These are phyloP conservation scores for Troilus luridus DNA, from an alignment of 2,888 invertebrate species.

Conservation along the genomic window DNA sequence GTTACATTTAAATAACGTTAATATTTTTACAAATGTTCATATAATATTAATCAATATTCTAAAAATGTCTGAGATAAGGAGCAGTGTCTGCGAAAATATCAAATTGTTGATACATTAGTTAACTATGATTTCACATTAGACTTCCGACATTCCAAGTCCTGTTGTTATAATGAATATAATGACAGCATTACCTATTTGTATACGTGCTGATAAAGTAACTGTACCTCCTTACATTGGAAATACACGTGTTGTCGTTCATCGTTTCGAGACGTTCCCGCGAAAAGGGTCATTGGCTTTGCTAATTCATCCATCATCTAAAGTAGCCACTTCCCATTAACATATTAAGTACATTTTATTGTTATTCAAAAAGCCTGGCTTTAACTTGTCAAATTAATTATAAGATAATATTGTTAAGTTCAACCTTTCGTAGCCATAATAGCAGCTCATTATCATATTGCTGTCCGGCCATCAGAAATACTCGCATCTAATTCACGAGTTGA, in stretches of 20 bases:
- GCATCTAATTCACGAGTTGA: not conserved
- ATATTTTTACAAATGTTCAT: too few species aligned
- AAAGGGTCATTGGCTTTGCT: not conserved
- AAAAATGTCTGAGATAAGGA: too few species aligned
- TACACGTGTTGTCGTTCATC: not conserved
- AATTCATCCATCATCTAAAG: not conserved
- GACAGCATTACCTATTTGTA: too few species aligned
- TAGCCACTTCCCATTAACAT: not conserved
- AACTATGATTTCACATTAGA: too few species aligned
- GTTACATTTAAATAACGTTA: too few species aligned
- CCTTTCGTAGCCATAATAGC: not conserved
- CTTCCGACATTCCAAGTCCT: too few species aligned
- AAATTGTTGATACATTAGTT: too few species aligned
- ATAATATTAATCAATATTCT: too few species aligned
- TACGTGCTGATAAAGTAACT: too few species aligned
- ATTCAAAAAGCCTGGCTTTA: not conserved
- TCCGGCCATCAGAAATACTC: not conserved
- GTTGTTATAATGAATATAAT: too few species aligned
- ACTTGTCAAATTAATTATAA: not conserved
- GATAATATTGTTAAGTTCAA: not conserved
- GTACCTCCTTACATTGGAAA: too few species aligned
- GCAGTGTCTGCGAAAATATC: too few species aligned
- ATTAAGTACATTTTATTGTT: not conserved
- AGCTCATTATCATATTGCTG: not conserved
- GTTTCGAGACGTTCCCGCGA: not conserved